Conservation (phyloP, 1,140 invertebrate genomes). For the Drosophila eugracilis region DNA sequence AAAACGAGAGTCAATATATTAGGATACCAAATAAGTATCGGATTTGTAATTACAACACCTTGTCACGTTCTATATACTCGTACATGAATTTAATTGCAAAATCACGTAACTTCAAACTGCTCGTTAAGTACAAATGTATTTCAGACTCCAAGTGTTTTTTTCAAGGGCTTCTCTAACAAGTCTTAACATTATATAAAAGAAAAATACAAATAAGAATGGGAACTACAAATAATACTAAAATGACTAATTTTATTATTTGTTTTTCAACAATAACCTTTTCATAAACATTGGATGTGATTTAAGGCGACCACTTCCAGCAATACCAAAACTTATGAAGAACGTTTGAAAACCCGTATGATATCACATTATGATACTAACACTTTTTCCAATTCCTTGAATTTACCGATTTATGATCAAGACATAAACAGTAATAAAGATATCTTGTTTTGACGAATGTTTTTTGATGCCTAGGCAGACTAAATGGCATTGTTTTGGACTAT, state of each 20-base stretch:
- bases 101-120: constrained; percentile 27
- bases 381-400: constrained; percentile 9
- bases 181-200: background rate
- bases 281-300: background rate
- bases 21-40: background rate
- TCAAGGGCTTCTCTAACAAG: background rate
- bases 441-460: constrained; percentile 2
- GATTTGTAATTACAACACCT: background rate
- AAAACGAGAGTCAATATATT: constrained; percentile 14
- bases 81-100: constrained; percentile 1
- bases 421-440: constrained; percentile 13
- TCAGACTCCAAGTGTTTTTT: background rate
- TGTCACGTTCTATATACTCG: constrained; percentile 33
- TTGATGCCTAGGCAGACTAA: background rate
- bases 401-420: constrained; percentile 6
- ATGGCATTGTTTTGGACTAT: background rate
- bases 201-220: background rate
- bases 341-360: background rate
- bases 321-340: background rate
- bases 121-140: constrained; percentile 1
- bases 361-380: background rate
- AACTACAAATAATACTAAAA: background rate
- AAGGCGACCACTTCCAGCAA: background rate
- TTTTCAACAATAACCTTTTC: background rate
- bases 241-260: background rate